Conservation (phyloP, 92 coral and sea anemone genomes). For the Virgularia gustaviana region DNA sequence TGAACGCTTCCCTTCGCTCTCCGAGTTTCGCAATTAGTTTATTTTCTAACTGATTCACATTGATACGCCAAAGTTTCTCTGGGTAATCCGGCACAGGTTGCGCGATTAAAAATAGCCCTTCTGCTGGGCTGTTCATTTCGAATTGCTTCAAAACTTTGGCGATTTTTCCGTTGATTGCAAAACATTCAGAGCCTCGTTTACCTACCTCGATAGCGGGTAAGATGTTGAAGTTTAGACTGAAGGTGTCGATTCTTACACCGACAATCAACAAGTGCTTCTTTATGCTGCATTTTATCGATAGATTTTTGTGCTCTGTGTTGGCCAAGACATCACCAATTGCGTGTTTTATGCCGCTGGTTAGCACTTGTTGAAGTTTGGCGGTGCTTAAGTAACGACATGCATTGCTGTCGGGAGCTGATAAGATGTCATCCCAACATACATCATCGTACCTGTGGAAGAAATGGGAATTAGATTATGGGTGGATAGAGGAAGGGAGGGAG, state of each 20-base stretch:
- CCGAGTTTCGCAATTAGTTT: neutral
- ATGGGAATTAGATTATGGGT: no score
- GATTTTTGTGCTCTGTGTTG: neutral
- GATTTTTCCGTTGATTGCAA: slow-evolving; percentile 4
- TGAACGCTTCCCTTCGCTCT: neutral
- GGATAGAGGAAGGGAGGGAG: no score
- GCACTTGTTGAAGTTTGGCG: slow-evolving; percentile 4
- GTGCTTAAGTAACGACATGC: slow-evolving; percentile 26
- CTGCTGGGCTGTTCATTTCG: slow-evolving; percentile 4
- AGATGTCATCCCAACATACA: slow-evolving; percentile 25
- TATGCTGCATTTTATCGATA: neutral
- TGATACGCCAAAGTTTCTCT: slow-evolving; percentile 27
- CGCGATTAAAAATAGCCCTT: no score
- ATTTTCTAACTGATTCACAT: slow-evolving; percentile 14
- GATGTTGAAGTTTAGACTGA: neutral
- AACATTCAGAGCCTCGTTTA: neutral
- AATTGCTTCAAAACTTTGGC: neutral
- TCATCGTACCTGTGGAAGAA: slow-evolving; percentile 6
- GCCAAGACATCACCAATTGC: slow-evolving; percentile 15
- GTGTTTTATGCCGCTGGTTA: neutral
- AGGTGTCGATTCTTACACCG: neutral
- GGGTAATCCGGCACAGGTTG: slow-evolving; percentile 6
- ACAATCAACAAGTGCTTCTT: neutral
- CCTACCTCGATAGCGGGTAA: slow-evolving; percentile 2
- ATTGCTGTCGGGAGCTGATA: neutral